Conservation (phyloP, 23 tunicate genomes). For the Botrylloides violaceus region DNA sequence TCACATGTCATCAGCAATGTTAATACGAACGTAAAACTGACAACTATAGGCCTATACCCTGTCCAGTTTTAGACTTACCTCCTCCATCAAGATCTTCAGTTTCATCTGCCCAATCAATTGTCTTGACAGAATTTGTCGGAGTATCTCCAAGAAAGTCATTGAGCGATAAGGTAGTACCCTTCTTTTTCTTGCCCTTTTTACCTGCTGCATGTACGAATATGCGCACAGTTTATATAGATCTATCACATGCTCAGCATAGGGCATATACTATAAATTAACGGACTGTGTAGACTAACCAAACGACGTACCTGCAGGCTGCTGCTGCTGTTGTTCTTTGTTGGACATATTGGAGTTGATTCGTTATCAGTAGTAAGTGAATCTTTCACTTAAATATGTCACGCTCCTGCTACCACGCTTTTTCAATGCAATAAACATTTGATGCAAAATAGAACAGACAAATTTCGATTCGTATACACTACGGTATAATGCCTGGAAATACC, state of each 20-base stretch:
- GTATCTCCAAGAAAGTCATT: constrained; percentile 70
- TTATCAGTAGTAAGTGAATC: background rate
- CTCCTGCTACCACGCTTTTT: background rate
- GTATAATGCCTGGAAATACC: too few species aligned
- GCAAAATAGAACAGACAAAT: too few species aligned
- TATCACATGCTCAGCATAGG: too few species aligned
- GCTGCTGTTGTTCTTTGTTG: background rate
- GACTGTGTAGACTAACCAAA: too few species aligned
- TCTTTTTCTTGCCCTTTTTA: constrained; percentile 70
- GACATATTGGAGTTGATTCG: background rate
- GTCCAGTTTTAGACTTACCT: constrained; percentile 19
- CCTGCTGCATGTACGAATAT: too few species aligned
- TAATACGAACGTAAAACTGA: constrained; percentile 26
- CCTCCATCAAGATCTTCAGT: constrained; percentile 44
- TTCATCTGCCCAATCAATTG: constrained; percentile 89
- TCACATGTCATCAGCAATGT: too few species aligned
- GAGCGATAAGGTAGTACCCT: constrained; percentile 60
- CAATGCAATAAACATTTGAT: background rate
- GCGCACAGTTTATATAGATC: too few species aligned
- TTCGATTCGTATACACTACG: too few species aligned
- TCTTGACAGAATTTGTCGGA: constrained; percentile 35
- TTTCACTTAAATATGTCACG: background rate
- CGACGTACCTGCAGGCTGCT: too few species aligned
- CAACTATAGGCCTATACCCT: constrained; percentile 18
- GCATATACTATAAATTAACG: too few species aligned